phyloP scores from a whole-genome alignment of 2,797 vertebrate species.

The Microhierax caerulescens region DNA sequence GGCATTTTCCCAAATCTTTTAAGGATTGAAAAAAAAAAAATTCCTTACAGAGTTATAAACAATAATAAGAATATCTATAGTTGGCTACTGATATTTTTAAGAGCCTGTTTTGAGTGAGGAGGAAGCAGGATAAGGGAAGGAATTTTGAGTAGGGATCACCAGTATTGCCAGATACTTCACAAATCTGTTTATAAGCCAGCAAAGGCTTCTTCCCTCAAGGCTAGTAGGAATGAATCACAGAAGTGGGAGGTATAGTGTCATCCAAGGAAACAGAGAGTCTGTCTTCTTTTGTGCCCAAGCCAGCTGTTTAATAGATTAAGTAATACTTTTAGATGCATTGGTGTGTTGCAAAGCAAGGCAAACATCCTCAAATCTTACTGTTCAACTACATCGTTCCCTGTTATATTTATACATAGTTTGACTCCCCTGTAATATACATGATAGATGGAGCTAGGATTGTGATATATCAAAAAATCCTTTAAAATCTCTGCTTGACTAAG shows the following conservation, averaged over 20 bases:
- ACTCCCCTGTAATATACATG: background rate
- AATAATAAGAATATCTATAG: background rate
- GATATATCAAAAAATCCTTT: background rate
- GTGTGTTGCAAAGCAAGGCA: background rate
- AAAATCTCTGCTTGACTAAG: background rate
- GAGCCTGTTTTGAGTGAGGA: background rate
- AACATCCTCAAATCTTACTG: background rate
- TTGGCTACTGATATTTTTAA: background rate
- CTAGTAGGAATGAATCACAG: background rate
- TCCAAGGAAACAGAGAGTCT: background rate
- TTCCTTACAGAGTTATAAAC: fast-evolving
- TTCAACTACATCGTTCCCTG: background rate
- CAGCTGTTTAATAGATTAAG: background rate
- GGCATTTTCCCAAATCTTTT: background rate
- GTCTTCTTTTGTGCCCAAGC: background rate
- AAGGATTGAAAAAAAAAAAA: background rate
- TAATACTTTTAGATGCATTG: background rate
- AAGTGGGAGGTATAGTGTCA: background rate
- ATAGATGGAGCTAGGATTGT: background rate
- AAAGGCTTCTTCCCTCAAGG: background rate
- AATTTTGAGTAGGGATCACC: background rate
- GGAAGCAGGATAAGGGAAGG: background rate
- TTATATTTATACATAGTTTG: background rate
- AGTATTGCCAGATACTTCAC: background rate
- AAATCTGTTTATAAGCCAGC: background rate